Conservation (phyloP, 2,797 vertebrate genomes). For the Mus minutoides region DNA sequence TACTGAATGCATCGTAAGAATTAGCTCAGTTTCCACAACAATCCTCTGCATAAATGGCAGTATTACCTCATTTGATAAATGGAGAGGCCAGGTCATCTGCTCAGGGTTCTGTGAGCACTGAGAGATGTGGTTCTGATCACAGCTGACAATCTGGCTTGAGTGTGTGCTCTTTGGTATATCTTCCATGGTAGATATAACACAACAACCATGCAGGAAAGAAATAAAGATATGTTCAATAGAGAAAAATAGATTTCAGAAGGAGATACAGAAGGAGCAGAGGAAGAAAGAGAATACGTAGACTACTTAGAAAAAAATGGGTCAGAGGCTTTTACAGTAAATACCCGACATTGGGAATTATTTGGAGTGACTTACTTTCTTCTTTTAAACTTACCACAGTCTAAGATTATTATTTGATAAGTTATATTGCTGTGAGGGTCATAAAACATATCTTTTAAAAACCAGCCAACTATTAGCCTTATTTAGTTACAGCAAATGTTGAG, state of each 20-base stretch:
- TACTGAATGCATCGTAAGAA: neutral
- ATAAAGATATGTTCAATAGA: neutral
- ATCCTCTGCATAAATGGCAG: neutral
- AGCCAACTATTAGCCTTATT: constrained; percentile 1
- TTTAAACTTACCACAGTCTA: neutral
- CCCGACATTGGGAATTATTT: neutral
- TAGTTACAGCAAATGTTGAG: constrained; percentile 28
- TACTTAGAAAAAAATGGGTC: neutral
- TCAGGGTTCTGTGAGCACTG: neutral
- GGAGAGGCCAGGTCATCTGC: neutral
- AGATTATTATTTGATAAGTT: neutral
- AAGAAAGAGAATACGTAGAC: constrained; percentile 27
- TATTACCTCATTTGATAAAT: constrained; percentile 47
- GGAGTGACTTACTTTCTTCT: neutral
- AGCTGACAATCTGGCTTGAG: neutral
- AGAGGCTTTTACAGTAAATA: neutral
- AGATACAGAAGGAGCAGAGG: neutral
- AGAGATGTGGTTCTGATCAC: neutral
- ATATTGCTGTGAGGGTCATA: constrained; percentile 13
- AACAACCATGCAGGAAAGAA: neutral
- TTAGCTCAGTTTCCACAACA: constrained; percentile 30
- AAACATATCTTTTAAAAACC: neutral
- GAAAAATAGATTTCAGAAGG: neutral
- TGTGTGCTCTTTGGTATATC: neutral
- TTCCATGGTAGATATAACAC: neutral